Conservation (phyloP, 1,140 invertebrate genomes). For the Ectropis grisescens region DNA sequence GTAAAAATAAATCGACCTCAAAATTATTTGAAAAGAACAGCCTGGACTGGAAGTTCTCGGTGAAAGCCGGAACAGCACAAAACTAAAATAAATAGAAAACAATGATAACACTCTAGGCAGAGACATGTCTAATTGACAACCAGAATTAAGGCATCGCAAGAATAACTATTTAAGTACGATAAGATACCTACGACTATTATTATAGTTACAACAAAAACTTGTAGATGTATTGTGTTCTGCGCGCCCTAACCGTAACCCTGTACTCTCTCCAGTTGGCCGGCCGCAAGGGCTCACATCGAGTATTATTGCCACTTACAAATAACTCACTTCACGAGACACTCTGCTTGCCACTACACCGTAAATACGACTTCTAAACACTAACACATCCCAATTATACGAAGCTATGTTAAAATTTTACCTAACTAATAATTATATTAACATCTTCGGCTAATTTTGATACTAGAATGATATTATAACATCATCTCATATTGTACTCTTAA, state of each 20-base stretch:
- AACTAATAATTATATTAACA: constrained; percentile 69
- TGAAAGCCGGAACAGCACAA: constrained; percentile 70
- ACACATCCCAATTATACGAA: constrained; percentile 71
- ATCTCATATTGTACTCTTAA: constrained; percentile 72
- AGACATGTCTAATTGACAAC: constrained; percentile 72
- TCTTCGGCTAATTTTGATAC: constrained; percentile 73
- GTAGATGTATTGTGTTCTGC: too few species aligned
- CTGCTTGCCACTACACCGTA: constrained; percentile 61
- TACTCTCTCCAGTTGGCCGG: constrained; percentile 54
- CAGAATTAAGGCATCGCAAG: constrained; percentile 73
- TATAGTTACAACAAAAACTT: constrained; percentile 64
- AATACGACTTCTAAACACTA: constrained; percentile 65
- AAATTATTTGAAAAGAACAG: constrained; percentile 72
- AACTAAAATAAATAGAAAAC: constrained; percentile 65
- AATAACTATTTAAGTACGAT: constrained; percentile 72
- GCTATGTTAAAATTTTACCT: constrained; percentile 71
- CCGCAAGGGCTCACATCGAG: constrained; percentile 56
- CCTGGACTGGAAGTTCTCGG: constrained; percentile 70
- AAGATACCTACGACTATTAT: constrained; percentile 71
- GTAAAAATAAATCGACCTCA: constrained; percentile 72
- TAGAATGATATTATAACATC: constrained; percentile 72
- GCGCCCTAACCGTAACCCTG: constrained; percentile 56
- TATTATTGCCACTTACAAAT: constrained; percentile 67
- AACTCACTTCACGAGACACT: constrained; percentile 59
- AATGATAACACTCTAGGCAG: constrained; percentile 70